Conservation (phyloP, 30 jellyfish, hydroid and myxozoan genomes). For the Mastigias papua region DNA sequence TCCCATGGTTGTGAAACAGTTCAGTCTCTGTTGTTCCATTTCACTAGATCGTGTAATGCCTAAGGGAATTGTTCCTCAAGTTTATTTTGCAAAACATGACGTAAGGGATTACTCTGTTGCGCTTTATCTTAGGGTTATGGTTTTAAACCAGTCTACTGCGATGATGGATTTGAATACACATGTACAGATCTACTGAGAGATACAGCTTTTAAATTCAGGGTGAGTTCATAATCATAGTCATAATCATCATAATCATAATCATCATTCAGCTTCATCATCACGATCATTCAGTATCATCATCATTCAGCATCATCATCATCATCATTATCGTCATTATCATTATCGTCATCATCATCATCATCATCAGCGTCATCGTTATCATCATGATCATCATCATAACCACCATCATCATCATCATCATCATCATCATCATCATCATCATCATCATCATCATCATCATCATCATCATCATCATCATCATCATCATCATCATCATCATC, state of each 20-base stretch:
- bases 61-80: too few species aligned
- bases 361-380: not conserved
- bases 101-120: too few species aligned
- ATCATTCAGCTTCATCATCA: not conserved
- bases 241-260: not conserved
- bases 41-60: too few species aligned
- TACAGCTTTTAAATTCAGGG: slow-evolving; percentile 92
- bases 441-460: not conserved
- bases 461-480: not conserved
- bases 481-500: not conserved
- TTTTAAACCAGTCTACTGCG: slow-evolving; percentile 91
- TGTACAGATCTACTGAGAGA: slow-evolving; percentile 83
- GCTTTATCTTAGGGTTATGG: slow-evolving; percentile 94
- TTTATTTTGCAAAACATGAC: too few species aligned
- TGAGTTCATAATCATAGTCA: slow-evolving; percentile 9
- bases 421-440: not conserved
- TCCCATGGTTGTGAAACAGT: too few species aligned
- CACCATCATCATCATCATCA: not conserved
- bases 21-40: too few species aligned
- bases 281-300: not conserved
- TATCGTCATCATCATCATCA: not conserved
- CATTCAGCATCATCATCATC: not conserved
- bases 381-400: not conserved
- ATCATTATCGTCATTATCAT: not conserved
- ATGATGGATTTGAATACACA: slow-evolving; percentile 68